Percentiles rank a stretch among this genome's conserved stretches.
Conservation (phyloP, 2,888 invertebrate genomes). For the Oasisia sp. region DNA sequence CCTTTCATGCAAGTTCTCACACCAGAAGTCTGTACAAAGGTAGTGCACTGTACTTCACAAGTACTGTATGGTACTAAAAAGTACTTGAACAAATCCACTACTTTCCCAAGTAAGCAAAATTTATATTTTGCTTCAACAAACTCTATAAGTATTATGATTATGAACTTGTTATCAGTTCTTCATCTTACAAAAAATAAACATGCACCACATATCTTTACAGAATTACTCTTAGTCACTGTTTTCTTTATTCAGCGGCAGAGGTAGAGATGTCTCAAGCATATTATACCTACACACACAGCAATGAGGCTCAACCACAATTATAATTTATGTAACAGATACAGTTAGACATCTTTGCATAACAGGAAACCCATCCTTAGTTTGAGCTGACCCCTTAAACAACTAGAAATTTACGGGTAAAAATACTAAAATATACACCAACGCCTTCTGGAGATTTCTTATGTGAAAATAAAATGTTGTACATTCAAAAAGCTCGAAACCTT, state of each 20-base stretch:
- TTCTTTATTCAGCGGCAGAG: background rate
- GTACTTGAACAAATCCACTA: background rate
- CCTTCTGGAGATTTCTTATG: slow-evolving; percentile 8
- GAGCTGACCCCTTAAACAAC: no score
- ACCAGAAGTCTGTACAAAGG: no score
- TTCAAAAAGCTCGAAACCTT: background rate
- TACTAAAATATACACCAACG: background rate
- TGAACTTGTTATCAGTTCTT: background rate
- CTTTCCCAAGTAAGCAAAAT: background rate
- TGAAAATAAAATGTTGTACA: background rate
- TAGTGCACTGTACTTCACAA: background rate
- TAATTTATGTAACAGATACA: no score
- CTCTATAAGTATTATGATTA: background rate
- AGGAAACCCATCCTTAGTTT: no score
- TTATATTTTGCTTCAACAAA: background rate
- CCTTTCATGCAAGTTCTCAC: no score
- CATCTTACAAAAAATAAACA: background rate
- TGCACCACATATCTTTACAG: background rate
- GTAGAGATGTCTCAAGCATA: background rate
- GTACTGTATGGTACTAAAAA: background rate
- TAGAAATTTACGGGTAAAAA: no score
- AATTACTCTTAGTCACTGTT: background rate
- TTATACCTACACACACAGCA: background rate
- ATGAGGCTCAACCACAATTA: no score
- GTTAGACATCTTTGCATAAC: no score